Evolutionary conservation across 2,113 vertebrate species (phyloP), one percentile per base, ranked within the genome.

Genomic region (Girardinichthys multiradiatus): DNA sequence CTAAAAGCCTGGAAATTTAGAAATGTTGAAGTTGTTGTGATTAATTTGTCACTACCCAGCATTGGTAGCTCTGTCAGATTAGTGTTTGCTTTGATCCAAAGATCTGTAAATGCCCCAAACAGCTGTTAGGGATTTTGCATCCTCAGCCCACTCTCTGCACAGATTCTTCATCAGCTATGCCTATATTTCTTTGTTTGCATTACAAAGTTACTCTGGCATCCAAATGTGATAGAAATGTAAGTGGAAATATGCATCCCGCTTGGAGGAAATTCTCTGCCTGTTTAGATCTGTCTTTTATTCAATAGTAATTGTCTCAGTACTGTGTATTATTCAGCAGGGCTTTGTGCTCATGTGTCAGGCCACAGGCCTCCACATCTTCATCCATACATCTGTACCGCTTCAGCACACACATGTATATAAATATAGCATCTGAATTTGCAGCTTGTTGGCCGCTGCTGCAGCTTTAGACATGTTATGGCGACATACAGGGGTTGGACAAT

Each of bases 261-360:
- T 4, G 58, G 72, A 60, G 59, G 70, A 7, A 6, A 67, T 4
- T 26, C 10, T 39, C 37, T 48, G 12, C 8, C 21, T 27, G 6
- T 57, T 31, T 45, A 19, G 62, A 2, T 72, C 57, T 64, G 63
- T 71, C 15, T 66, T 12, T 28, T 45, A n/a, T 48, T 29, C 35
- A 45, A 10, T 64, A 28, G 29, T 8, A n/a, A 64, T 69, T 28
- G 59, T 81, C 62, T 57, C 24, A 39, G 33, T 39, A 45, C 15
- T 70, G 57, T 72, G 74, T 69, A 62, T 86, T 84, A 76, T 84
- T 87, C 82, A 79, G 79, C 74, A 64, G 74, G 61, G 74, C 72
- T 66, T 77, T 57, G 27, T 85, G 80, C 80, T 86, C 90, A 89
- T 83, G 75, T 89, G 90, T 88, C 77, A 76, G 80, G 70, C 76